Evolutionary conservation across 2,113 vertebrate species (phyloP).

Genomic region (Ariopsis seemanni): DNA sequence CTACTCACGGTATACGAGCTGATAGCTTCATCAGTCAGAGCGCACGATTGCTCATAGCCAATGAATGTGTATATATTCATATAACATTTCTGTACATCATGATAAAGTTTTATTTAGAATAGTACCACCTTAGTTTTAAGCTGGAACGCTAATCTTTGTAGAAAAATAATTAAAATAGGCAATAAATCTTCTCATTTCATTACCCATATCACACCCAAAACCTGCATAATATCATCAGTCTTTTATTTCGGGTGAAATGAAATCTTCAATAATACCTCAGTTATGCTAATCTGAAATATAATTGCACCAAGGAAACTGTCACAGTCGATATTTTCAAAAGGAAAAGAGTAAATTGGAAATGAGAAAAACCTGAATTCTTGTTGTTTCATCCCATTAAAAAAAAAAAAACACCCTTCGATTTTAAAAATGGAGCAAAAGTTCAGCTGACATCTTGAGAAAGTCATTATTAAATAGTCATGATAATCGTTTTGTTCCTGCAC

Average conservation of each 20-base stretch:
- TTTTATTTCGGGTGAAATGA: neutral
- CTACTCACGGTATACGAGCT: too few relatives aligned
- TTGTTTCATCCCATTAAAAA: constrained; percentile 37
- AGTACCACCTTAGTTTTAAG: neutral
- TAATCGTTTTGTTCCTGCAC: neutral
- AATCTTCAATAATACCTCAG: constrained; percentile 42
- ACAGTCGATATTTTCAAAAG: constrained; percentile 29
- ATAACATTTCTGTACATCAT: neutral
- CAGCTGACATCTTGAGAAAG: constrained; percentile 15
- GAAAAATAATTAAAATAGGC: neutral
- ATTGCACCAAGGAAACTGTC: constrained; percentile 44
- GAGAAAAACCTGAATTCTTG: neutral
- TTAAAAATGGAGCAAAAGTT: constrained; percentile 28
- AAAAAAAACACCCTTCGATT: neutral
- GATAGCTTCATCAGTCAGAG: too few relatives aligned
- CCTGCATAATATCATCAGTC: neutral
- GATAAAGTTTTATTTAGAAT: neutral
- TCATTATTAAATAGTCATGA: constrained; percentile 41
- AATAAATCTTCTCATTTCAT: neutral
- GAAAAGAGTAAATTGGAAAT: constrained; percentile 33
- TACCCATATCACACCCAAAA: neutral
- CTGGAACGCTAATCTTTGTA: constrained; percentile 39
- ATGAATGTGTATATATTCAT: too few relatives aligned
- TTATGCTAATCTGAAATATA: constrained; percentile 51
- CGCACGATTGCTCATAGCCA: too few relatives aligned